A percentile compares a stretch with the other conserved stretches of the same genome.
Evolutionary conservation across 2,797 vertebrate genomes (phyloP).

Genomic region (Salmo trutta): DNA sequence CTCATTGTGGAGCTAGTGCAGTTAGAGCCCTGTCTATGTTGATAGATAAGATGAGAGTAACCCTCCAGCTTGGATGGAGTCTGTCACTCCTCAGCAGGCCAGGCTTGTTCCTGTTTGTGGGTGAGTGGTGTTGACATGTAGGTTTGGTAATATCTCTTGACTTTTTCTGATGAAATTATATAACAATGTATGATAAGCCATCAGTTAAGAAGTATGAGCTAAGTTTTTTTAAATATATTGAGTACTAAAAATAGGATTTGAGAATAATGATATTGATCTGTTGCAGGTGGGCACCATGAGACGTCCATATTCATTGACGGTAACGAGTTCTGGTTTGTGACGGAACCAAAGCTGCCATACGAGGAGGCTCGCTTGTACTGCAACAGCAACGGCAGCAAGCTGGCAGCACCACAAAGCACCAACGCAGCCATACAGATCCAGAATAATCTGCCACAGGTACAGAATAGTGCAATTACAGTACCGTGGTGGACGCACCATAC

Average conservation of each 20-base stretch:
- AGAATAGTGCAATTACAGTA: not conserved
- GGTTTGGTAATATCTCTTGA: not conserved
- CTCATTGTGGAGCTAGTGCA: too few relatives aligned
- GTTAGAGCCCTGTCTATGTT: too few relatives aligned
- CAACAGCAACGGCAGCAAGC: conserved; percentile 77
- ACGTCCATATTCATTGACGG: conserved; percentile 82
- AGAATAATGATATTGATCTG: not conserved
- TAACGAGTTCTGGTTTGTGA: conserved; percentile 92
- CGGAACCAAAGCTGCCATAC: conserved; percentile 74
- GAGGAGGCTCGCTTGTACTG: conserved; percentile 87
- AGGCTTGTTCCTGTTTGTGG: too few relatives aligned
- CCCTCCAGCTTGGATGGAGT: too few relatives aligned
- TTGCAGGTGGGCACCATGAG: conserved; percentile 76
- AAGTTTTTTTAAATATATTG: too few relatives aligned
- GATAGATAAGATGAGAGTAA: too few relatives aligned
- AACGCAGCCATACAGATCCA: conserved; percentile 72
- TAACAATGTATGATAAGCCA: not conserved
- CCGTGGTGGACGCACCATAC: not conserved
- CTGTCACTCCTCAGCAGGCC: too few relatives aligned
- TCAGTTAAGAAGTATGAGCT: too few relatives aligned
- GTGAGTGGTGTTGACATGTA: not conserved
- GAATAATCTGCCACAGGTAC: conserved; percentile 45
- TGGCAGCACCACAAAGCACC: conserved; percentile 76
- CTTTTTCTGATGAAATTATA: not conserved
- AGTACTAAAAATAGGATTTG: not conserved